Evolutionary conservation across 2,797 vertebrate genomes (phyloP), one percentile per base, ranked within the genome.

Genomic region (Martes flavigula): DNA sequence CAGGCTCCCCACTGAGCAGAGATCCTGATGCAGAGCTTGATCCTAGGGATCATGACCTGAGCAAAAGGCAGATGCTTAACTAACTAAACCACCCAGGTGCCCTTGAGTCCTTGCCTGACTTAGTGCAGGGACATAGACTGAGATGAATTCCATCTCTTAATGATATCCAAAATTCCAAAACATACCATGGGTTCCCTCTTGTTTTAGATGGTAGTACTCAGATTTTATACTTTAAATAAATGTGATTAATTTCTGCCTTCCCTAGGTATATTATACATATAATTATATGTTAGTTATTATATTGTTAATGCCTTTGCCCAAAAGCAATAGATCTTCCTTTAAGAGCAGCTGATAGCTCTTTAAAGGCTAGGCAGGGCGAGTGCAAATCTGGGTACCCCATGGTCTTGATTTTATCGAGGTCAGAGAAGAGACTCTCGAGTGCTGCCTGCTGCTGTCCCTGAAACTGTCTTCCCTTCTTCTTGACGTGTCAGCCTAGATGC

Each of bases 151-250:
- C 66, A 73, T 77, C 78, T 81, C 56, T 21, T 27, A 40, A 56
- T 38, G 40, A n/a, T 23, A 20, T 20, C 66, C 77, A 40, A 25
- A 7, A 35, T 87, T 93, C 66, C 32, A 18, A 85, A 90, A 83
- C 13, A 27, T 5, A 86, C 81, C 48, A 89, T 72, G 27, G 48
- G 48, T 85, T 78, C 56, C n/a, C 48, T 96, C 40, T 73, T 51
- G 5, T 87, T 94, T 90, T 89, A n/a, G 40, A 73, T 70, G 14
- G 14, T 25, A n/a, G 32, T 51, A 6, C 38, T 86, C 75, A 82
- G 32, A 23, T 23, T 92, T 96, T 58, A 68, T 27, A 68, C n/a
- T 68, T 68, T 85, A 68, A 82, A 60, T 78, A 58, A 72, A 96
- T 85, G 82, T 87, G 79, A 64, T 95, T 93, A 60, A 86, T 78